These are phyloP conservation scores for Callitettix versicolor DNA, from an alignment of 1,140 invertebrate species.

Conservation along the genomic window DNA sequence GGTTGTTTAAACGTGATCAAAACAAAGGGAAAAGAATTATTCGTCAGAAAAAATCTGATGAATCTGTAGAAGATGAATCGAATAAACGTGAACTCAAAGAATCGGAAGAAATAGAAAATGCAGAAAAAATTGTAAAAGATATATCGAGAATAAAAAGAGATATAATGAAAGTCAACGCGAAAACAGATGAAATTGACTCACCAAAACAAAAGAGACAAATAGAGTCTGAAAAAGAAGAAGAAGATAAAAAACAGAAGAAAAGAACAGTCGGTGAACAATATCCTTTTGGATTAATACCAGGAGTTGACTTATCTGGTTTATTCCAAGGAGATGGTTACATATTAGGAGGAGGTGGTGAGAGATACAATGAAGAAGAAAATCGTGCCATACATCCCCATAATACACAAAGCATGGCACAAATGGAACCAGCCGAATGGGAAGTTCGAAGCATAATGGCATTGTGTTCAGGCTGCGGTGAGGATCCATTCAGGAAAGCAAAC, in stretches of 20 bases:
- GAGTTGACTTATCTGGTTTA: constrained; percentile 14
- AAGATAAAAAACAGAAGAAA: constrained; percentile 43
- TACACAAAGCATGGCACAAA: constrained; percentile 38
- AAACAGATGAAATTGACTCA: neutral
- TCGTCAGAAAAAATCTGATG: constrained; percentile 16
- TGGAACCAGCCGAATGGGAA: constrained; percentile 72
- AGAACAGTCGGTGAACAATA: constrained; percentile 27
- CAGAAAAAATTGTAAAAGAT: neutral
- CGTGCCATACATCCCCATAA: constrained; percentile 22
- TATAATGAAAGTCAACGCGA: constrained; percentile 5
- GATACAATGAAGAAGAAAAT: neutral
- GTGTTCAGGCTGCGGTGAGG: constrained; percentile 56
- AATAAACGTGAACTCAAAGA: neutral
- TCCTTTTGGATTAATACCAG: constrained; percentile 13
- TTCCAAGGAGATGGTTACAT: constrained; percentile 16
- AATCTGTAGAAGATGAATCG: neutral
- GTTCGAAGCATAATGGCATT: constrained; percentile 64
- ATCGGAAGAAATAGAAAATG: neutral
- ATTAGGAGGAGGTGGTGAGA: constrained; percentile 13
- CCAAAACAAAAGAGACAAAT: neutral
- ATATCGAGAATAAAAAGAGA: constrained; percentile 10
- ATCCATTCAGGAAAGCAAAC: constrained; percentile 65
- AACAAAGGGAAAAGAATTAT: constrained; percentile 34
- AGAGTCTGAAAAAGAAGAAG: constrained; percentile 12
- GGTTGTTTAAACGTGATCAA: constrained; percentile 36